These are phyloP conservation scores for Heterotis niloticus DNA, from an alignment of 2,113 vertebrate genomes.

Conservation along the genomic window DNA sequence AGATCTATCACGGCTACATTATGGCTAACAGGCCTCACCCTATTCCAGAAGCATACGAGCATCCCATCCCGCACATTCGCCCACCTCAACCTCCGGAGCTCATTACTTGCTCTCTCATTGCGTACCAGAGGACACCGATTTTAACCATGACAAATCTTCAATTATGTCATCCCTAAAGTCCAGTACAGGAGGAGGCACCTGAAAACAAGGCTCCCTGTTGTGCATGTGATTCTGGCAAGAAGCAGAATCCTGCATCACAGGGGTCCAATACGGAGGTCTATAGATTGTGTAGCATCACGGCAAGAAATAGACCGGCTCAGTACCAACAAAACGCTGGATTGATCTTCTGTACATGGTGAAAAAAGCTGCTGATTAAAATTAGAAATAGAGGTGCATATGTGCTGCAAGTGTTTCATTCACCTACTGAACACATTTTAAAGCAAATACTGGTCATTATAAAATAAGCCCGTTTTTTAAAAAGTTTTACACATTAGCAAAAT, in stretches of 20 bases:
- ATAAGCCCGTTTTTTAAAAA: not conserved
- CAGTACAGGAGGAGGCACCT: not conserved
- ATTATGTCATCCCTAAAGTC: not conserved
- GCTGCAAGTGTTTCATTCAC: too few relatives aligned
- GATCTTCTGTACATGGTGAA: not conserved
- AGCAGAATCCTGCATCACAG: not conserved
- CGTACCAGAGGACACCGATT: not conserved
- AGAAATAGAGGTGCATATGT: too few relatives aligned
- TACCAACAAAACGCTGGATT: not conserved
- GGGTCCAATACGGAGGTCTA: not conserved
- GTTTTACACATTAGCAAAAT: not conserved
- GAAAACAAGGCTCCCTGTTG: not conserved
- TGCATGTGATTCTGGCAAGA: not conserved
- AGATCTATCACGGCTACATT: not conserved
- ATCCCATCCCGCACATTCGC: not conserved
- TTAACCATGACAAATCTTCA: not conserved
- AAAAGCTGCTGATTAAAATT: not conserved
- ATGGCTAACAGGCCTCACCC: constrained; percentile 1
- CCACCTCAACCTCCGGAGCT: constrained; percentile 1
- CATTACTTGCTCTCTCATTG: not conserved
- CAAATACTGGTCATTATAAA: too few relatives aligned
- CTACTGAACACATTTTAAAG: not conserved
- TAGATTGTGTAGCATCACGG: not conserved
- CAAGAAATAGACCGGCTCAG: not conserved
- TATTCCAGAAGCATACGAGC: not conserved